These are phyloP conservation scores for Lissocephala sabroskyi DNA, from an alignment of 2,888 invertebrate genomes.

Conservation along the genomic window DNA sequence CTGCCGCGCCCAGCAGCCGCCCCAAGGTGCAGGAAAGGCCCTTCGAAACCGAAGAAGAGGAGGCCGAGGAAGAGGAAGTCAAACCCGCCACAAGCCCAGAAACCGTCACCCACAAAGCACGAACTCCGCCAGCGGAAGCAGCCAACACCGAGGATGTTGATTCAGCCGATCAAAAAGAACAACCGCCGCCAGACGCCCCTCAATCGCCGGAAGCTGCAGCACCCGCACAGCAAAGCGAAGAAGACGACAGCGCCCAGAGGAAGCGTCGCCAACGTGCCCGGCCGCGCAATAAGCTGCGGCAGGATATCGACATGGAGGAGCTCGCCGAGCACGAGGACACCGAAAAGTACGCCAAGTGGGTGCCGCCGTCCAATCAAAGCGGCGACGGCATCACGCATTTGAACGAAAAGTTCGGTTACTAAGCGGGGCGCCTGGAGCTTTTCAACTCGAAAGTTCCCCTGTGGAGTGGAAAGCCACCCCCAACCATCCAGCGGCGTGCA, in stretches of 20 bases:
- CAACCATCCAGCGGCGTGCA: slow-evolving; percentile 7
- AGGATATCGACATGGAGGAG: slow-evolving; percentile 71
- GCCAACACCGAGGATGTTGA: too few species aligned
- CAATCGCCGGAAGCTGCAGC: neutral
- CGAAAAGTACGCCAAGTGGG: slow-evolving; percentile 84
- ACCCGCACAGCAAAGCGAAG: slow-evolving; percentile 13
- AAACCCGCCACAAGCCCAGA: slow-evolving; percentile 5
- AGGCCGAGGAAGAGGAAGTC: slow-evolving; percentile 38
- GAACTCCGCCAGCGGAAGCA: neutral
- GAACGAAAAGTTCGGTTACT: slow-evolving; percentile 86
- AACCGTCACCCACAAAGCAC: too few species aligned
- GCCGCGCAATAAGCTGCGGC: slow-evolving; percentile 64
- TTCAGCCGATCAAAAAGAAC: too few species aligned
- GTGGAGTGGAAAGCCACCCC: slow-evolving; percentile 12
- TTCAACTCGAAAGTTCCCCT: slow-evolving; percentile 29
- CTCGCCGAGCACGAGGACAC: slow-evolving; percentile 73
- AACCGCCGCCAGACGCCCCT: too few species aligned
- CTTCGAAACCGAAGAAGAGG: slow-evolving; percentile 56
- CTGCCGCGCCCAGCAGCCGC: slow-evolving; percentile 25
- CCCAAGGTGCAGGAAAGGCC: slow-evolving; percentile 28
- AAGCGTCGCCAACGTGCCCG: slow-evolving; percentile 63
- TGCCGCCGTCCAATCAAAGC: slow-evolving; percentile 82
- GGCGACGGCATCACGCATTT: slow-evolving; percentile 85
- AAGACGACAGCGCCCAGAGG: slow-evolving; percentile 28
- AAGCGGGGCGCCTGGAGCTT: slow-evolving; percentile 42